These are phyloP conservation scores for Neocrepidodera transversa DNA, from an alignment of 2,888 invertebrate species.

Conservation along the genomic window DNA sequence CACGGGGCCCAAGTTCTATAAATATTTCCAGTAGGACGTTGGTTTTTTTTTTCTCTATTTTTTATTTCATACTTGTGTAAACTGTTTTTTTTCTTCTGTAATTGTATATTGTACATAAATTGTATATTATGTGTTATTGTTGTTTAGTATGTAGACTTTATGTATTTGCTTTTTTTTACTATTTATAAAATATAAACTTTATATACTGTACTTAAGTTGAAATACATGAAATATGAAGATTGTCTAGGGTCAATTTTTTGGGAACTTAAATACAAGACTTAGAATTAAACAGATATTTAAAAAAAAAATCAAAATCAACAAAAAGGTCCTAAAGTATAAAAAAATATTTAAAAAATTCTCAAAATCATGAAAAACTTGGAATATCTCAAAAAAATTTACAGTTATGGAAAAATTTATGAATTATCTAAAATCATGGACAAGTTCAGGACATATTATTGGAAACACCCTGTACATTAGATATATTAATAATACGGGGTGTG, in stretches of 20 bases:
- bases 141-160: conserved; percentile 43
- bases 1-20: conserved; percentile 62
- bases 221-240: conserved; percentile 31
- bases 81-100: conserved; percentile 26
- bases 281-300: no score
- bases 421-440: no score
- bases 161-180: conserved; percentile 43
- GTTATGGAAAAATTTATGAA: no score
- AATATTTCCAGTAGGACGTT: conserved; percentile 63
- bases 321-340: no score
- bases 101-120: conserved; percentile 43
- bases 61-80: conserved; percentile 26
- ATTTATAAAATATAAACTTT: conserved; percentile 41
- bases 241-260: conserved; percentile 5
- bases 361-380: no score
- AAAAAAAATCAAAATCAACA: no score
- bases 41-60: conserved; percentile 21
- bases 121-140: conserved; percentile 43
- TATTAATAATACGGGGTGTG: no score
- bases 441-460: no score
- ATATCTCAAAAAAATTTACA: no score
- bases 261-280: no score
- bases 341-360: no score
- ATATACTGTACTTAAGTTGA: conserved; percentile 42
- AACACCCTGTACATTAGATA: no score